These are phyloP conservation scores for Campoletis raptor DNA, from an alignment of 2,888 invertebrate genomes.

Conservation along the genomic window DNA sequence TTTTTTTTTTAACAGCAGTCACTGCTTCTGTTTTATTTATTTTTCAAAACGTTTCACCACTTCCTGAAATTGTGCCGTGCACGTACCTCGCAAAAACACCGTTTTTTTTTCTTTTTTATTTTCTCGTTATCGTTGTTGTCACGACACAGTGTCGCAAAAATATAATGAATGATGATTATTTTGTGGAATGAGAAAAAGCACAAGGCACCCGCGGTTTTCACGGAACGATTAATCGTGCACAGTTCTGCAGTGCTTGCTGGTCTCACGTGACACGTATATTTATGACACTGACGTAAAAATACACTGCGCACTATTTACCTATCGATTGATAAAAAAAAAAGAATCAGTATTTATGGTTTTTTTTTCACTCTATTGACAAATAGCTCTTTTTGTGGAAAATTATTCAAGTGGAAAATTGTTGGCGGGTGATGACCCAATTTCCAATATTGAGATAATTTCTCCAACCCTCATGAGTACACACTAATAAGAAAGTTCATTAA, in stretches of 20 bases:
- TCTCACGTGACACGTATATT: not conserved
- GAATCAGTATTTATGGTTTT: no score
- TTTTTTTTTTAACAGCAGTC: not conserved
- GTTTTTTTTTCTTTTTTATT: conserved; percentile 7
- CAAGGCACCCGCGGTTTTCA: conserved; percentile 1
- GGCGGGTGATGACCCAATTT: conserved; percentile 52
- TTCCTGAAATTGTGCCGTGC: not conserved
- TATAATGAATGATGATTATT: conserved; percentile 35
- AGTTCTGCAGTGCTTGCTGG: not conserved
- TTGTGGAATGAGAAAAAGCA: not conserved
- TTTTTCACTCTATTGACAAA: not conserved
- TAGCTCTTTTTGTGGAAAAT: not conserved
- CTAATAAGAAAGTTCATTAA: conserved; percentile 32
- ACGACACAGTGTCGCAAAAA: conserved; percentile 13
- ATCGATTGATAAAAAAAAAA: conserved; percentile 2
- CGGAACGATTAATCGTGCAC: conserved; percentile 53
- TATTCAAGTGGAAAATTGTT: not conserved
- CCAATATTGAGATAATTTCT: conserved; percentile 57
- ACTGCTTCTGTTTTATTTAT: not conserved
- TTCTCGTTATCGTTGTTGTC: conserved; percentile 24
- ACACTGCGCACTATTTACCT: not conserved
- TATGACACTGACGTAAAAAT: conserved; percentile 25
- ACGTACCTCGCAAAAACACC: not conserved
- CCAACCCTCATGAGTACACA: not conserved
- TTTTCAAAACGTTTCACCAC: not conserved